These are phyloP conservation scores for Peromyscus eremicus DNA, from an alignment of 2,797 vertebrate genomes.

Conservation along the genomic window DNA sequence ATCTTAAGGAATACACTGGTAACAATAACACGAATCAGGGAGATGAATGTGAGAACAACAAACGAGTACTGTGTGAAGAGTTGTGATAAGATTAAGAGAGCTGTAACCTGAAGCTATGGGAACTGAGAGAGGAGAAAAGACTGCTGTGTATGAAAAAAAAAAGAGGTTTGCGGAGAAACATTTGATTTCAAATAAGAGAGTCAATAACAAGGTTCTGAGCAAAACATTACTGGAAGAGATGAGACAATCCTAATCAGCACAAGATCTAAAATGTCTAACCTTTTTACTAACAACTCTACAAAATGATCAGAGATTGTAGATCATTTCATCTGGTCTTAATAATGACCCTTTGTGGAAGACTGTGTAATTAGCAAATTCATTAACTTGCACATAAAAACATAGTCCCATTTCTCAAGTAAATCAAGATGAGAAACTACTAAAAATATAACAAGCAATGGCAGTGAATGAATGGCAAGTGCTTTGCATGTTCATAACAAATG, in stretches of 20 bases:
- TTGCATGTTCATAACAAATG: accelerated
- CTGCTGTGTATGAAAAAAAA: background rate
- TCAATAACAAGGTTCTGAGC: accelerated
- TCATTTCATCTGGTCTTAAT: background rate
- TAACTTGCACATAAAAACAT: background rate
- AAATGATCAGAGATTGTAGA: background rate
- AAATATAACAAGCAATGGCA: background rate
- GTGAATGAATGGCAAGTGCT: background rate
- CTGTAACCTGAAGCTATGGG: slow-evolving; percentile 58
- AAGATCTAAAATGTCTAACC: background rate
- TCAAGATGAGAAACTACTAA: background rate
- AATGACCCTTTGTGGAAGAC: background rate
- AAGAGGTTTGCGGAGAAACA: slow-evolving; percentile 12
- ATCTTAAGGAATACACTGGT: background rate
- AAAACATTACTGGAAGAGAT: background rate
- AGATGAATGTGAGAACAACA: background rate
- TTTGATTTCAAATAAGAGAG: background rate
- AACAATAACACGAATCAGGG: background rate
- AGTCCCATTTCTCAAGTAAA: background rate
- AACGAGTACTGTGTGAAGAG: background rate
- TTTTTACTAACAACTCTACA: background rate
- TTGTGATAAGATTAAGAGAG: background rate
- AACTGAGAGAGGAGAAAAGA: slow-evolving; percentile 33
- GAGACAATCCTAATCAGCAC: background rate
- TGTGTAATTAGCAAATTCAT: background rate